These are phyloP conservation scores for Echiichthys vipera DNA, from an alignment of 2,797 vertebrate genomes.

Conservation along the genomic window DNA sequence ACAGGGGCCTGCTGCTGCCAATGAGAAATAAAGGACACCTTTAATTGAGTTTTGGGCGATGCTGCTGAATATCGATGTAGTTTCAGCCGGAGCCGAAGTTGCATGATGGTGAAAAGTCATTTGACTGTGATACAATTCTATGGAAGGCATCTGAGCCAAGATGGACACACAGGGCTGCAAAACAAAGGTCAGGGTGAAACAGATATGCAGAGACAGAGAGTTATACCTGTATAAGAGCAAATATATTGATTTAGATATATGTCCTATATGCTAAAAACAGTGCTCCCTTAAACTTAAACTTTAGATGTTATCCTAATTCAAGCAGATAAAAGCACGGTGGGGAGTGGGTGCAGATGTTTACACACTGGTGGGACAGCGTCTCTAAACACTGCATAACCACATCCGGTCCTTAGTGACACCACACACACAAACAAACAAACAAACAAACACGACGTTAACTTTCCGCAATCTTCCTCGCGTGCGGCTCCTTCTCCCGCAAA, in stretches of 20 bases:
- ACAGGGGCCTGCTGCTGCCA: constrained; percentile 43
- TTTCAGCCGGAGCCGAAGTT: constrained; percentile 13
- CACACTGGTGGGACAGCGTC: too few species aligned
- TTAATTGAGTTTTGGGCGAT: constrained; percentile 58
- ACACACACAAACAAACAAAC: neutral
- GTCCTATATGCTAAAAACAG: too few species aligned
- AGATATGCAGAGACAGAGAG: neutral
- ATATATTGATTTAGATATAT: too few species aligned
- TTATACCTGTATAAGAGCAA: neutral
- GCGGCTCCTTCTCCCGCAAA: neutral
- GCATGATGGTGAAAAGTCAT: constrained; percentile 29
- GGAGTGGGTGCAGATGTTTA: too few species aligned
- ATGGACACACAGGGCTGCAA: neutral
- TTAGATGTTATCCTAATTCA: too few species aligned
- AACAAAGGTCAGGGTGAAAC: neutral
- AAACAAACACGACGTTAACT: neutral
- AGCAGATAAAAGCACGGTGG: neutral
- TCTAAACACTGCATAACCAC: too few species aligned
- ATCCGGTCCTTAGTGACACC: neutral
- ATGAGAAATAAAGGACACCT: constrained; percentile 62
- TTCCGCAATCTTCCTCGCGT: neutral
- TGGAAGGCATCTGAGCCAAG: constrained; percentile 19
- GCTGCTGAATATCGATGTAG: constrained; percentile 54
- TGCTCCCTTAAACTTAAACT: too few species aligned
- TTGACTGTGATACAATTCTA: constrained; percentile 10